These are phyloP conservation scores for Unio delphinus DNA, from an alignment of 2,888 invertebrate genomes.

Conservation along the genomic window DNA sequence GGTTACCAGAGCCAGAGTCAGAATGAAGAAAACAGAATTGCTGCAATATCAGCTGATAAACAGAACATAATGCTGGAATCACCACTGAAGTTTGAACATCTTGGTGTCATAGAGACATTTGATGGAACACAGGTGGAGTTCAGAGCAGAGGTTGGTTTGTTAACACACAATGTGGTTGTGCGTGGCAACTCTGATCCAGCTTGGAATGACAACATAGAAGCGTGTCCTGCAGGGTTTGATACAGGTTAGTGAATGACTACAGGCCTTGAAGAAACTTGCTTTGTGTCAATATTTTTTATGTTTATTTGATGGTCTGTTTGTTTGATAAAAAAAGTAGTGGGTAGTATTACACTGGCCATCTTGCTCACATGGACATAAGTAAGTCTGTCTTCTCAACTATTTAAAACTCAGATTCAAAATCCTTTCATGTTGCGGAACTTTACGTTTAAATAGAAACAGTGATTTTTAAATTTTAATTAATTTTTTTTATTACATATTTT, in stretches of 20 bases:
- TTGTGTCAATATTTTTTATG: no score
- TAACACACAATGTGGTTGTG: slow-evolving; percentile 64
- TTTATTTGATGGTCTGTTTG: no score
- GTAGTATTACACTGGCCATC: no score
- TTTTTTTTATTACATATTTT: no score
- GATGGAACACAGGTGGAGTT: slow-evolving; percentile 50
- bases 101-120: slow-evolving; percentile 51
- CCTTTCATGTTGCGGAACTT: no score
- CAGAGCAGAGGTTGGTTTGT: slow-evolving; percentile 64
- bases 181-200: slow-evolving; percentile 53
- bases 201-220: slow-evolving; percentile 60
- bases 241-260: slow-evolving; percentile 45
- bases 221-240: slow-evolving; percentile 65
- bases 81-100: slow-evolving; percentile 50
- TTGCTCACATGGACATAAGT: no score
- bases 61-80: slow-evolving; percentile 53
- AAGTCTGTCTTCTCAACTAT: no score
- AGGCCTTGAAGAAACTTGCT: no score
- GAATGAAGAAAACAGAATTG: slow-evolving; percentile 58
- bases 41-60: slow-evolving; percentile 47
- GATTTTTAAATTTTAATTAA: no score
- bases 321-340: no score
- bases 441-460: no score
- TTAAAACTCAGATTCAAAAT: no score
- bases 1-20: slow-evolving; percentile 58